phyloP scores from a whole-genome alignment of 1,140 invertebrate species.

The Dreissena rostriformis region DNA sequence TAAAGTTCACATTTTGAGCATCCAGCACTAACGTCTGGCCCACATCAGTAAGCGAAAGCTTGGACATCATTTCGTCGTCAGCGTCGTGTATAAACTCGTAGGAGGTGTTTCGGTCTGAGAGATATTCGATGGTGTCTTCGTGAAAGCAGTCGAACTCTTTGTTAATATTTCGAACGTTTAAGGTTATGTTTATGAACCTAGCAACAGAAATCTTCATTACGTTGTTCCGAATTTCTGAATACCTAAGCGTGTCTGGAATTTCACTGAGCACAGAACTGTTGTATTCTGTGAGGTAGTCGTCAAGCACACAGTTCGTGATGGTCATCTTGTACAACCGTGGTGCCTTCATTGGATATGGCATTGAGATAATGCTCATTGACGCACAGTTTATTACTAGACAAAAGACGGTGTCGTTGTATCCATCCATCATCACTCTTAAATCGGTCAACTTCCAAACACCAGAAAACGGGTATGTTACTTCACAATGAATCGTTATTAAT shows the following conservation, averaged over 20 bases:
- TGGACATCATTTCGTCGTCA: constrained; percentile 9
- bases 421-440: constrained; percentile 39
- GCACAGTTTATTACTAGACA: constrained; percentile 57
- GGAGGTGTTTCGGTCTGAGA: constrained; percentile 48
- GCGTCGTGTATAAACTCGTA: constrained; percentile 42
- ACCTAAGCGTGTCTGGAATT: constrained; percentile 50
- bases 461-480: constrained; percentile 27
- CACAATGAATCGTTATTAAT: constrained; percentile 30
- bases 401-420: constrained; percentile 25
- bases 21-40: constrained; percentile 51
- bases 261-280: neutral
- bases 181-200: constrained; percentile 37
- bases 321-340: constrained; percentile 35
- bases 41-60: neutral
- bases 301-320: constrained; percentile 45
- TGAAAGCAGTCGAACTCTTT: constrained; percentile 61
- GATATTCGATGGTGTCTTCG: constrained; percentile 54
- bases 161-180: constrained; percentile 33
- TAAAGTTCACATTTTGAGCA: constrained; percentile 39
- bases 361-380: constrained; percentile 31
- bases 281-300: constrained; percentile 56
- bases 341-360: constrained; percentile 60
- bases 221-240: constrained; percentile 36
- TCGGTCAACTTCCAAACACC: constrained; percentile 52
- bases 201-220: constrained; percentile 22